Evolutionary conservation across 2,797 vertebrate genomes (phyloP).

Genomic region (Euthynnus affinis): DNA sequence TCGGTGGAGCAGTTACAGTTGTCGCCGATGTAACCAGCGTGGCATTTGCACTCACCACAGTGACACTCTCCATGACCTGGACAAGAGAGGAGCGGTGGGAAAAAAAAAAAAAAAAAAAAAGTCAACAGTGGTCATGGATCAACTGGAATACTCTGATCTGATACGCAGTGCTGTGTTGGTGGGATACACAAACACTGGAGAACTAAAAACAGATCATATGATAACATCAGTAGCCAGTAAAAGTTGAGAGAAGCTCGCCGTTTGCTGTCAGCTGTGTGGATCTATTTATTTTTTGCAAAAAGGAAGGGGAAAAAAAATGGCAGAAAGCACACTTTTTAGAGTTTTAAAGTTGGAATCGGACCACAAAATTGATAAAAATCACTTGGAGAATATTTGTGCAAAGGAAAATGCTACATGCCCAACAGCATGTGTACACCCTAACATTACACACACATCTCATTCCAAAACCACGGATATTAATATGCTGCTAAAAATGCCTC

Average conservation of each 20-base stretch:
- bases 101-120: background rate
- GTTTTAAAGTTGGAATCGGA: too few relatives aligned
- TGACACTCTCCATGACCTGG: constrained; percentile 95
- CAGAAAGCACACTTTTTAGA: too few relatives aligned
- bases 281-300: background rate
- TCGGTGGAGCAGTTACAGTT: constrained; percentile 97
- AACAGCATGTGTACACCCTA: background rate
- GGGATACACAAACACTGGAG: too few relatives aligned
- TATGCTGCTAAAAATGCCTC: too few relatives aligned
- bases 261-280: background rate
- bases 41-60: constrained; percentile 97
- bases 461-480: background rate
- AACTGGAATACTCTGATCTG: too few relatives aligned
- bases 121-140: background rate
- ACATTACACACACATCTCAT: background rate
- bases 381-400: background rate
- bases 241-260: background rate
- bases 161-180: too few relatives aligned
- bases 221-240: background rate
- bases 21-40: constrained; percentile 92
- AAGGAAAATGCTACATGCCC: background rate
- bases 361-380: background rate
- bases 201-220: background rate
- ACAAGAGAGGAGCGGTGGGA: background rate
- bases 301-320: too few relatives aligned